phyloP scores from a whole-genome alignment of 2,113 vertebrate genomes.

The Chaetodon auriga region DNA sequence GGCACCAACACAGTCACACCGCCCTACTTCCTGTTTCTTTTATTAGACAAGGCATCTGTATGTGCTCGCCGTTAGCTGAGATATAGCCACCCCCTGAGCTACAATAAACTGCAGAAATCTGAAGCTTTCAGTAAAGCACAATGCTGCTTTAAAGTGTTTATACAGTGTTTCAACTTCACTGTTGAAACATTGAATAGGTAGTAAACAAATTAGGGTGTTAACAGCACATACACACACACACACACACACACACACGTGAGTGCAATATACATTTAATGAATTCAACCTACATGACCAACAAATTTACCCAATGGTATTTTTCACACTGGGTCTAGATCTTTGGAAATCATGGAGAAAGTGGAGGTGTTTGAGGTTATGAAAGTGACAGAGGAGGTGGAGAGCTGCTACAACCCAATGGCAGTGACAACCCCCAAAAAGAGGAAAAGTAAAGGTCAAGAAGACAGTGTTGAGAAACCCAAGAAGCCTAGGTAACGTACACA shows the following conservation, averaged over 20 bases:
- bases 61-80: not conserved
- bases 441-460: conserved; percentile 86
- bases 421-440: conserved; percentile 91
- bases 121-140: not conserved
- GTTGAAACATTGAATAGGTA: not conserved
- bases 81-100: not conserved
- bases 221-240: not conserved
- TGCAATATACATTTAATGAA: not conserved
- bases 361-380: conserved; percentile 91
- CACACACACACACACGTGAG: not conserved
- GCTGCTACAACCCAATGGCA: conserved; percentile 85
- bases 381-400: conserved; percentile 92
- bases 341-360: conserved; percentile 83
- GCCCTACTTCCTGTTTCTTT: not conserved
- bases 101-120: not conserved
- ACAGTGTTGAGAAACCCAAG: conserved; percentile 89
- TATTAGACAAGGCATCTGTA: not conserved
- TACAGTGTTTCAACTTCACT: no score
- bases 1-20: not conserved
- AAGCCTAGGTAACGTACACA: conserved; percentile 90
- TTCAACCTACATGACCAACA: not conserved
- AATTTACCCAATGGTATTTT: not conserved
- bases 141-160: no score
- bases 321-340: conserved; percentile 6
- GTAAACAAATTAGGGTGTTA: not conserved